Evolutionary conservation across 2,797 vertebrate genomes (phyloP).

Genomic region (Neosalanx taihuensis): DNA sequence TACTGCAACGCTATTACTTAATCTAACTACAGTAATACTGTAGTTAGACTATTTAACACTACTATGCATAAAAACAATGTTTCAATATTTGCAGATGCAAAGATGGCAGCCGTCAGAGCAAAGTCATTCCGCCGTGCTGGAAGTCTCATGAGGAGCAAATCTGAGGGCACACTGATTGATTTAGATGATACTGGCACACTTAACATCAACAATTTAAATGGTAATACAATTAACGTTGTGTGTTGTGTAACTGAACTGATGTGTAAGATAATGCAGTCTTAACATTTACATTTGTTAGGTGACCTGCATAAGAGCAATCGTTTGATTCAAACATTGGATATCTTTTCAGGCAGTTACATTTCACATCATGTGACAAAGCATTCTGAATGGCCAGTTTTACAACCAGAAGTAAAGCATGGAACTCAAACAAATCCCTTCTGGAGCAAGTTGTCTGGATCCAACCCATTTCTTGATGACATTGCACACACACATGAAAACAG

Average conservation of each 20-base stretch:
- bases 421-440: constrained; percentile 87
- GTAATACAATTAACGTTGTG: constrained; percentile 42
- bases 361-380: constrained; percentile 35
- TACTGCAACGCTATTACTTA: background rate
- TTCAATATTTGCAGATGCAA: constrained; percentile 68
- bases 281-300: background rate
- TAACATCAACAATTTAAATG: constrained; percentile 61
- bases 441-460: constrained; percentile 86
- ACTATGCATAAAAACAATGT: constrained; percentile 2
- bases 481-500: constrained; percentile 65
- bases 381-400: constrained; percentile 56
- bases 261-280: background rate
- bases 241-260: background rate
- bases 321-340: constrained; percentile 6
- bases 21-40: background rate
- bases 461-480: constrained; percentile 92
- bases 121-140: constrained; percentile 62
- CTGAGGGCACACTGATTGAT: constrained; percentile 88
- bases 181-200: constrained; percentile 67
- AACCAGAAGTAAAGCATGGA: constrained; percentile 49
- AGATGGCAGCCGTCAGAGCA: constrained; percentile 77
- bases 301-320: background rate
- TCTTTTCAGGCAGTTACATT: constrained; percentile 57
- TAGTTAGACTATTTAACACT: background rate
- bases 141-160: constrained; percentile 81